These are phyloP conservation scores for Amblyopsis hoosieri DNA, from an alignment of 2,797 vertebrate species.

Conservation along the genomic window DNA sequence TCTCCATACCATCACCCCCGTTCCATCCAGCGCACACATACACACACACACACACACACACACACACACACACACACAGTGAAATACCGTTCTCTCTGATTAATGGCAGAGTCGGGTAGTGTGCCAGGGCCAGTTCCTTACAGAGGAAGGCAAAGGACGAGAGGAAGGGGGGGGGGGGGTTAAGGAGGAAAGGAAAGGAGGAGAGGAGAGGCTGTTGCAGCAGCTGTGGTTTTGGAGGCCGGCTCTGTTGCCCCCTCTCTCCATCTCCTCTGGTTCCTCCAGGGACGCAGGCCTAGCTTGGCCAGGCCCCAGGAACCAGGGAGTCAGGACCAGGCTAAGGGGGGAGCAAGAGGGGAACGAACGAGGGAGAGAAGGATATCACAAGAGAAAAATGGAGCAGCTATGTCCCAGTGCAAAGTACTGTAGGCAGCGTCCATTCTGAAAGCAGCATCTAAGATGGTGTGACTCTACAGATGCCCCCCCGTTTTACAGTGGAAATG, in stretches of 20 bases:
- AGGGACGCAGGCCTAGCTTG: constrained; percentile 75
- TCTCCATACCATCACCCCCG: constrained; percentile 76
- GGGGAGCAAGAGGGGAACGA: constrained; percentile 64
- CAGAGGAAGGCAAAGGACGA: constrained; percentile 47
- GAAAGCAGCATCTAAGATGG: constrained; percentile 30
- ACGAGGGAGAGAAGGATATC: constrained; percentile 62
- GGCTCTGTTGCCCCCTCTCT: constrained; percentile 76
- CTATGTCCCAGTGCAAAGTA: constrained; percentile 46
- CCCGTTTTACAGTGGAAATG: constrained; percentile 20
- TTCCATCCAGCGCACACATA: constrained; percentile 65
- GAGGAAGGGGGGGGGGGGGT: constrained; percentile 22
- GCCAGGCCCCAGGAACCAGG: constrained; percentile 78
- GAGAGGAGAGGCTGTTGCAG: constrained; percentile 56
- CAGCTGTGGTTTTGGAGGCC: constrained; percentile 86
- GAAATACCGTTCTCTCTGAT: constrained; percentile 68
- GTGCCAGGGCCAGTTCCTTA: constrained; percentile 77
- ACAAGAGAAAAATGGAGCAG: constrained; percentile 64
- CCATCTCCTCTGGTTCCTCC: constrained; percentile 79
- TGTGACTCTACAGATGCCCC: constrained; percentile 22
- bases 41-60: constrained; percentile 42
- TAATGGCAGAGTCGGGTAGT: constrained; percentile 84
- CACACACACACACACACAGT: constrained; percentile 37
- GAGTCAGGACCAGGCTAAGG: constrained; percentile 79
- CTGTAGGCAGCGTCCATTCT: constrained; percentile 54
- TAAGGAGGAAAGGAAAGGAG: constrained; percentile 27